phyloP scores from a whole-genome alignment of 2,888 invertebrate species.

The Diaphora mendica region DNA sequence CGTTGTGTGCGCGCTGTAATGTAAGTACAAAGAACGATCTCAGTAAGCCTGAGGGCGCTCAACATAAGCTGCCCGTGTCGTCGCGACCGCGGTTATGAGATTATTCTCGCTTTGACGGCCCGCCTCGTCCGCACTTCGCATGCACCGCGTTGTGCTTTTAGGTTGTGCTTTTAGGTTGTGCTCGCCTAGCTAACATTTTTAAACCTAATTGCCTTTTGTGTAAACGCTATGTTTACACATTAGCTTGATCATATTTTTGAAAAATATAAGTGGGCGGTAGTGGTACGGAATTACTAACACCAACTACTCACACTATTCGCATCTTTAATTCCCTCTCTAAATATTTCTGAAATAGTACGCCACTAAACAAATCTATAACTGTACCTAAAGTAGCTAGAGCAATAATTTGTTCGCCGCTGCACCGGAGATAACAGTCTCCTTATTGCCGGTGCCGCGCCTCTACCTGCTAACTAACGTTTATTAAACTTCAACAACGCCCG shows the following conservation, averaged over 20 bases:
- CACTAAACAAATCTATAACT: slow-evolving; percentile 50
- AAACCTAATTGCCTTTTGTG: slow-evolving; percentile 75
- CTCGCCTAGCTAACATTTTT: slow-evolving; percentile 69
- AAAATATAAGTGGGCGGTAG: background rate
- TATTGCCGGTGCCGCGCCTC: slow-evolving; percentile 77
- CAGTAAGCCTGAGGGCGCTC: slow-evolving; percentile 75
- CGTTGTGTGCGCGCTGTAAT: slow-evolving; percentile 48
- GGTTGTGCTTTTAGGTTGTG: slow-evolving; percentile 61
- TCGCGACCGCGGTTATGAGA: slow-evolving; percentile 80
- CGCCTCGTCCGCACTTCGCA: slow-evolving; percentile 65
- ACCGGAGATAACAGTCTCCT: slow-evolving; percentile 83
- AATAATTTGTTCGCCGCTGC: slow-evolving; percentile 73
- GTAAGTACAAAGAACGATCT: slow-evolving; percentile 76
- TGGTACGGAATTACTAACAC: background rate
- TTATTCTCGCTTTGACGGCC: slow-evolving; percentile 81
- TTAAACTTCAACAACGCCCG: slow-evolving; percentile 85
- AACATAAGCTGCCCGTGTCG: slow-evolving; percentile 74
- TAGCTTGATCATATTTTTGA: background rate
- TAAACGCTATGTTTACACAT: slow-evolving; percentile 56
- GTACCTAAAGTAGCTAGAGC: slow-evolving; percentile 47
- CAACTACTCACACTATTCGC: background rate
- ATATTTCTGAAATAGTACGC: slow-evolving; percentile 16
- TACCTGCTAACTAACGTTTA: slow-evolving; percentile 83
- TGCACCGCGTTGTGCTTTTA: slow-evolving; percentile 70
- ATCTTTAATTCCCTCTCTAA: background rate